phyloP scores from a whole-genome alignment of 2,797 vertebrate genomes.

The Odontamblyopus lacepedii region DNA sequence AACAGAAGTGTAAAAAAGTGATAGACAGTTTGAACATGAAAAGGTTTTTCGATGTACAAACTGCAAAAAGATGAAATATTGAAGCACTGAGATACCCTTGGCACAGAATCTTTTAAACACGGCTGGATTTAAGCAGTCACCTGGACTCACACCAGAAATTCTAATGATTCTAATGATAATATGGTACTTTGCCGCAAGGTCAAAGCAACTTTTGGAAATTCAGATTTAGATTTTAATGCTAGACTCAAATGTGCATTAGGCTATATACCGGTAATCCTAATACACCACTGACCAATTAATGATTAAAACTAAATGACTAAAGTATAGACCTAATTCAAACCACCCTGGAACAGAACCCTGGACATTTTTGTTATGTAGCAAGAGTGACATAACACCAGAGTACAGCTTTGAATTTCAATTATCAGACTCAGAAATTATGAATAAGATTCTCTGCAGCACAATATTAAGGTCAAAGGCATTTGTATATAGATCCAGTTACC shows the following conservation, averaged over 20 bases:
- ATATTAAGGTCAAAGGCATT: not conserved
- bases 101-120: not conserved
- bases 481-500: not conserved
- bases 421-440: not conserved
- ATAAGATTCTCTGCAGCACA: not conserved
- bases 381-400: not conserved
- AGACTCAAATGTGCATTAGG: not conserved
- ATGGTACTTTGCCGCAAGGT: constrained; percentile 2
- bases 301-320: no score
- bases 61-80: not conserved
- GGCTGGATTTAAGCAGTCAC: not conserved
- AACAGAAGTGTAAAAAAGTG: not conserved
- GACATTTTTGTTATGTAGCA: not conserved
- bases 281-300: no score
- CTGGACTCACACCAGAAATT: not conserved
- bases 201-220: not conserved
- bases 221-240: not conserved
- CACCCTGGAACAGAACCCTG: not conserved
- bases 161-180: not conserved
- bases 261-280: no score
- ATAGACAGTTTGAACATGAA: not conserved
- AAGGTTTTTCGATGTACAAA: not conserved
- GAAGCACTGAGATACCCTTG: not conserved
- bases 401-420: not conserved
- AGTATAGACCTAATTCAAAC: no score